Conservation (phyloP, 37 sponge, comb jelly and placozoan genomes). For the Hormiphora californensis region DNA sequence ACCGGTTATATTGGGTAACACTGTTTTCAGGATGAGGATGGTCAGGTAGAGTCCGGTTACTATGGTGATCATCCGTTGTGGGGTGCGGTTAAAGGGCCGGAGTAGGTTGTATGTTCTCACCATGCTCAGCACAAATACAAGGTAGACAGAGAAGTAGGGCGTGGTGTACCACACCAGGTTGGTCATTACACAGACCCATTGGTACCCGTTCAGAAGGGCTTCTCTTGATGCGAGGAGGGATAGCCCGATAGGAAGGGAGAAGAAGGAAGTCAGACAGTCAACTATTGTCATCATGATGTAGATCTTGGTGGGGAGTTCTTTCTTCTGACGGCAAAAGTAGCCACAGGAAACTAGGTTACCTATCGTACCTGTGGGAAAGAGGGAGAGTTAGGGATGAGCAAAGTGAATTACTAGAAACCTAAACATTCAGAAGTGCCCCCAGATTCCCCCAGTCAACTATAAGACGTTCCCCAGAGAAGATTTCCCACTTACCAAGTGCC, state of each 20-base stretch:
- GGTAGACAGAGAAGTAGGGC: constrained; percentile 14
- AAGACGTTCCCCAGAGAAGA: no score
- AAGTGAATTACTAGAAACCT: no score
- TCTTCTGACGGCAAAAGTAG: not conserved
- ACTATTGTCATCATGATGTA: not conserved
- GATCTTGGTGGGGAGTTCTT: not conserved
- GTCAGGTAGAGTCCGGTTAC: not conserved
- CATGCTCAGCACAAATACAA: not conserved
- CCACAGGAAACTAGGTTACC: not conserved
- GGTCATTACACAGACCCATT: not conserved
- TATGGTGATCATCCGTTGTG: not conserved
- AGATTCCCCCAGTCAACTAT: no score
- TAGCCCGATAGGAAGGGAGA: not conserved
- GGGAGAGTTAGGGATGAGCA: no score
- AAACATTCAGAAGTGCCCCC: no score
- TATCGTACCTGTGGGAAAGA: not conserved
- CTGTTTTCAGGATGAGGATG: not conserved
- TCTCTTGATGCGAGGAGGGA: not conserved
- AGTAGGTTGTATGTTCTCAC: not conserved
- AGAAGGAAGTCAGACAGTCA: not conserved
- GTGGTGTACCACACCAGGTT: not conserved
- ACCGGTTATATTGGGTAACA: not conserved
- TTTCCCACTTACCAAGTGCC: no score
- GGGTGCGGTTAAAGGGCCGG: not conserved
- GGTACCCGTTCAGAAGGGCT: not conserved